Evolutionary conservation across 2,797 vertebrate genomes (phyloP), one percentile per base, ranked within the genome.

Genomic region (Corythornis leucogaster): DNA sequence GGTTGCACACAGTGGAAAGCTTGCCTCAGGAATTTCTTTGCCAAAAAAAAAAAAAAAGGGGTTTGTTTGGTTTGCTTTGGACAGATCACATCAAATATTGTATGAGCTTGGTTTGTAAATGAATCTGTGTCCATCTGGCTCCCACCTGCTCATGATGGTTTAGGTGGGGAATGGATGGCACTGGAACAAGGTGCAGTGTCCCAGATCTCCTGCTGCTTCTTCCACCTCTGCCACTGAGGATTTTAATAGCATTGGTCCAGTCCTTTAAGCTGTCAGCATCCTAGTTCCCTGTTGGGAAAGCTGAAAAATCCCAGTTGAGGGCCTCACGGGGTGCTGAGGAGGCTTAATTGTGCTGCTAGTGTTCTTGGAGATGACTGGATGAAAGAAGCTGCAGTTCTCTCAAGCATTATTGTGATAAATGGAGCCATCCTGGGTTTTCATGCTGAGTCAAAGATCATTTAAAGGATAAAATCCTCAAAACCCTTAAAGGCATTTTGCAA

Each of bases 401-500:
- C 50, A 25, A 80, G 30, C 48, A 19, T 73, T 84, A 40, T 31
- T 48, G 33, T 53, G 80, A 59, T 30, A 87, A 80, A 57, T 30
- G 62, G 53, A 90, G 48, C 80, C 57, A 74, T 77, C 55, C 68
- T 73, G 63, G 38, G 31, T 55, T 76, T 84, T 85, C 82, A 24
- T 61, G 77, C 81, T 61, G 75, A 88, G 82, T 89, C 80, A 86
- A 80, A 93, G 82, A 81, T 69, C 75, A 13, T 78, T 92, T 73
- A 38, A 63, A 62, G 77, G 75, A 61, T 51, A 53, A 82, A 94
- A 83, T 63, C 63, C 87, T 87, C 83, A 53, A 62, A 89, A 63
- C 64, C 43, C 68, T 92, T 67, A 15, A 54, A 95, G 61, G 43
- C 77, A 40, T 79, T 85, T 71, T 50, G 38, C 43, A 63, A 64